Evolutionary conservation across 2,888 invertebrate species (phyloP).

Genomic region (Eupithecia abbreviata): DNA sequence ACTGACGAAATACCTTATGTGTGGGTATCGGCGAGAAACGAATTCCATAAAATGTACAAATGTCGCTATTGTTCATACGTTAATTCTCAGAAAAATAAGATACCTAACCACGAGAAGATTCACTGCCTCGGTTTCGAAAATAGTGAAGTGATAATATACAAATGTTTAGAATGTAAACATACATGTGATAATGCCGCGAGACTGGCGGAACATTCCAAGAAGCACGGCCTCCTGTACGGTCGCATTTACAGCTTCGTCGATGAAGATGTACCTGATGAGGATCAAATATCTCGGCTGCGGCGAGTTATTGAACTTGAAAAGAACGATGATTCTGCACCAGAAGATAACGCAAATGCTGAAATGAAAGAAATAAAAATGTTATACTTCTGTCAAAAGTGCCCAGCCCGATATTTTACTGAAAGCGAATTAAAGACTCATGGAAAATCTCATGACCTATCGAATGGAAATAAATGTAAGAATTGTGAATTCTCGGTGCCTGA

Average conservation of each 20-base stretch:
- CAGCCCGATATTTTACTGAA: conserved; percentile 91
- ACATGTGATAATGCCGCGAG: conserved; percentile 89
- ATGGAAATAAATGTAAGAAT: conserved; percentile 87
- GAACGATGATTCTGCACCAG: conserved; percentile 57
- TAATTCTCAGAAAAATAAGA: conserved; percentile 90
- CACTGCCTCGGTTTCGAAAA: conserved; percentile 84
- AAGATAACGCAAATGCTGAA: conserved; percentile 56
- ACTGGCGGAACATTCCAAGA: conserved; percentile 88
- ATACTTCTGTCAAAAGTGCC: conserved; percentile 92
- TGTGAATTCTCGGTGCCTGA: conserved; percentile 91
- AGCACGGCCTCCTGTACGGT: conserved; percentile 88
- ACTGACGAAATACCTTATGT: conserved; percentile 87
- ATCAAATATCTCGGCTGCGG: conserved; percentile 82
- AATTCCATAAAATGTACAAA: conserved; percentile 91
- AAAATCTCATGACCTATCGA: conserved; percentile 86
- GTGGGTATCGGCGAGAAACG: conserved; percentile 89
- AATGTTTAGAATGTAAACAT: conserved; percentile 92
- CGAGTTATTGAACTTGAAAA: conserved; percentile 74
- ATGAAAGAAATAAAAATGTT: conserved; percentile 75
- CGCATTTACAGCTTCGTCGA: conserved; percentile 89
- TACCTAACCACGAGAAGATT: conserved; percentile 93
- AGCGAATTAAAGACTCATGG: conserved; percentile 89
- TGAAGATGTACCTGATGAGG: conserved; percentile 85
- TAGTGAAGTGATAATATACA: conserved; percentile 80
- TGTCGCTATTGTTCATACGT: conserved; percentile 94